Conservation (phyloP, 2,888 invertebrate species). For the Aradus depressus region DNA sequence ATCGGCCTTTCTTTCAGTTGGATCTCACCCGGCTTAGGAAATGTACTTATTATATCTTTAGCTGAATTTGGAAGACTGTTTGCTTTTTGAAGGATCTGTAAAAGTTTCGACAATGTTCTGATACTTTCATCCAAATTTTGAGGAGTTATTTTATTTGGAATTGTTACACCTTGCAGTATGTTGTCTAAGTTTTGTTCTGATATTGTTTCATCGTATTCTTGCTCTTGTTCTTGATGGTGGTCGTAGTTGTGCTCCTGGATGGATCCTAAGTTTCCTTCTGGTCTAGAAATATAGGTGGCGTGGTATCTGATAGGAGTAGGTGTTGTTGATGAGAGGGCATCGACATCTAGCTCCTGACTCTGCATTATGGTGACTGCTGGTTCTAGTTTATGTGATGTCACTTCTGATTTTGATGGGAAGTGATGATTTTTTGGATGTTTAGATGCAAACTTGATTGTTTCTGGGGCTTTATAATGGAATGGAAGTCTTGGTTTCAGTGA, state of each 20-base stretch:
- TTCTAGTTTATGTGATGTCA: not conserved
- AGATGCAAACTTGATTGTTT: not conserved
- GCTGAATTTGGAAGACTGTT: slow-evolving; percentile 37
- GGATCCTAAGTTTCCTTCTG: not conserved
- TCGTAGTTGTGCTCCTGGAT: not conserved
- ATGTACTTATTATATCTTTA: slow-evolving; percentile 46
- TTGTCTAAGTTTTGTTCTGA: slow-evolving; percentile 34
- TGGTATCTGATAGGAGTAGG: slow-evolving; percentile 19
- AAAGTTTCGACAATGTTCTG: slow-evolving; percentile 60
- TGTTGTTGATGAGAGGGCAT: slow-evolving; percentile 5
- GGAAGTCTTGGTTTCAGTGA: not conserved
- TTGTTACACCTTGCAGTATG: slow-evolving; percentile 52
- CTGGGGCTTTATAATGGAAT: not conserved
- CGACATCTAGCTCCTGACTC: slow-evolving; percentile 28
- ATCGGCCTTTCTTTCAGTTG: slow-evolving; percentile 12
- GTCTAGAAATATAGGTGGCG: not conserved
- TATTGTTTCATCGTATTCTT: slow-evolving; percentile 6
- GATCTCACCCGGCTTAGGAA: slow-evolving; percentile 17
- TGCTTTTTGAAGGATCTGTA: slow-evolving; percentile 50
- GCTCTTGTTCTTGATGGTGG: not conserved
- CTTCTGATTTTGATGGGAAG: not conserved
- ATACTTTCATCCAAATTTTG: slow-evolving; percentile 71
- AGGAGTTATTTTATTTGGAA: slow-evolving; percentile 62
- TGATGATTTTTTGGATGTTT: not conserved
- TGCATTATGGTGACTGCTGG: slow-evolving; percentile 27